Percentiles rank a stretch among this genome's conserved stretches.
Conservation (phyloP, 2,888 invertebrate genomes). For the Adela reaumurella region DNA sequence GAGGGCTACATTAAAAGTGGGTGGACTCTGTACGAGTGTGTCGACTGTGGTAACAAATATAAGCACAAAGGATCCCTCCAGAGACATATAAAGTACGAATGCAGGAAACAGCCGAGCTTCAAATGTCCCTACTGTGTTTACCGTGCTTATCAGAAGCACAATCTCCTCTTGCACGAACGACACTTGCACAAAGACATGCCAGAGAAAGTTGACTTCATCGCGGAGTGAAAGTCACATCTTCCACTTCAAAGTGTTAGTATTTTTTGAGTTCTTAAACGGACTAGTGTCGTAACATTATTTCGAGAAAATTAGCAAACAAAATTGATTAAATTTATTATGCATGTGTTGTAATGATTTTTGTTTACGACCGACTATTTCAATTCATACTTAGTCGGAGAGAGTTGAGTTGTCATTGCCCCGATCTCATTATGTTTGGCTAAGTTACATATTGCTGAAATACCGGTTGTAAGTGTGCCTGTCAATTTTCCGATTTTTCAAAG, state of each 20-base stretch:
- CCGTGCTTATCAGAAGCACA: slow-evolving; percentile 65
- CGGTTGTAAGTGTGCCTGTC: no score
- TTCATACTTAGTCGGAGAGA: no score
- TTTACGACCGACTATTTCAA: no score
- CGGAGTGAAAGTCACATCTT: slow-evolving; percentile 30
- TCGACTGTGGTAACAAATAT: slow-evolving; percentile 77
- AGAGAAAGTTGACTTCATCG: slow-evolving; percentile 52
- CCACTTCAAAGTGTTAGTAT: background rate
- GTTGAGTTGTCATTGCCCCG: no score
- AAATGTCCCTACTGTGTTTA: slow-evolving; percentile 67
- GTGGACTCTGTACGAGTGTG: slow-evolving; percentile 59
- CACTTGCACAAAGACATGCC: slow-evolving; percentile 53
- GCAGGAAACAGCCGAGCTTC: slow-evolving; percentile 67
- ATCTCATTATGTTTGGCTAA: no score
- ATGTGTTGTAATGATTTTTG: no score
- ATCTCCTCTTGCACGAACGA: slow-evolving; percentile 52
- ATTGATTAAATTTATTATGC: background rate
- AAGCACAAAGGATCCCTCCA: slow-evolving; percentile 75
- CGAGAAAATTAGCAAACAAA: no score
- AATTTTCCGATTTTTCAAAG: no score
- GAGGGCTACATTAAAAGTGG: slow-evolving; percentile 31
- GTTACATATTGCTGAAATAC: no score
- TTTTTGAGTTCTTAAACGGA: background rate
- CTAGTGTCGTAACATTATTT: no score
- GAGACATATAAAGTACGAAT: slow-evolving; percentile 74